Evolutionary conservation across 1,140 invertebrate genomes (phyloP), one percentile per base, ranked within the genome.

Genomic region (Steinernema khuongi): DNA sequence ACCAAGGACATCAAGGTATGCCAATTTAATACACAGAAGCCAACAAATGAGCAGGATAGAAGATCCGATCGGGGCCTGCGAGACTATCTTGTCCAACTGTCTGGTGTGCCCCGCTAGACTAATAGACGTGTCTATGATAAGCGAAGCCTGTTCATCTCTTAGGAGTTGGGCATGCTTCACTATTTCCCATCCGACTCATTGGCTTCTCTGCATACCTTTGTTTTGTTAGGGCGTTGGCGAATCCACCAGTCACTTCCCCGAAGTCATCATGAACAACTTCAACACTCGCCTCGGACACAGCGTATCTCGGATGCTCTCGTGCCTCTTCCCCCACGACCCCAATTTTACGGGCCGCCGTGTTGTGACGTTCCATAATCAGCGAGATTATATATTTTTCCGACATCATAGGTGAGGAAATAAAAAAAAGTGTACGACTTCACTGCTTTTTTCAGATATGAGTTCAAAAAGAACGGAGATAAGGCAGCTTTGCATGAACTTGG

Each of bases 381-480:
- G 96, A 75, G 96, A 99, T 88, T 99, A 95, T 81, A 95, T 99
- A 81, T 99, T 99, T 87, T 97, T 99, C 83, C 89, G 96, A 70
- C 94, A 99, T 87, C 96, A 99, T 86, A 91, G 94, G 92, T 94
- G 86, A 50, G 1, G 18, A 18, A 0, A 32, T 26, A 14, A 29
- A 22, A n/a, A 29, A 2, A 2, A 7, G 36, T 32, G 67, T 28
- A 26, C n/a, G 17, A n/a, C n/a, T n/a, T n/a, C n/a, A n/a, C 69
- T 17, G 17, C 19, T 41, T 74, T 70, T 79, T 81, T 44, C 79
- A 93, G 92, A 77, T 98, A 98, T 86, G 92, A 95, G 81, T 97
- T 98, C 86, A 91, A 92, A 80, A 89, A 90, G 83, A 90, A 90
- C 76, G 90, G 90, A 14, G 91, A 92, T 80, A 90, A 89, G 78